Base-by-base conservation (phyloP, 2,113 vertebrate species). In the Junco hyemalis region DNA sequence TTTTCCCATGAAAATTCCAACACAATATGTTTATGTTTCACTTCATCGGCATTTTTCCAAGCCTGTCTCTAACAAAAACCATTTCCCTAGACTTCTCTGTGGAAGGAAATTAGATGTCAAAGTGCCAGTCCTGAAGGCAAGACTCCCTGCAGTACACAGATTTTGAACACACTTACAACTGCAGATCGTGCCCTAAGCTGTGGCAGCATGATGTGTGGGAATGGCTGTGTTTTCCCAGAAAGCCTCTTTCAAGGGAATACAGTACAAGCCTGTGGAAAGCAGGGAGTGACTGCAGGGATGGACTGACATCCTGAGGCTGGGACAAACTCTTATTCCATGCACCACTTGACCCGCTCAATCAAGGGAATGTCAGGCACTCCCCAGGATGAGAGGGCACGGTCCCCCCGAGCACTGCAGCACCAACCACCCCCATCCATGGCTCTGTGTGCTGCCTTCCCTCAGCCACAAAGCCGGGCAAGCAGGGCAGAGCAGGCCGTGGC, bases 1-100 rank as follows among this genome's bases (percentile, higher is more conserved):
- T 86, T 85, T 95, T 95, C 89, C 84, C 87, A 87, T 80, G 89
- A 91, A 96, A 94, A 94, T 72, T 92, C 70, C 54, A 89, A 54
- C 69, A 92, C 83, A 79, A 31, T 50, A 28, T 93, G 61, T 95
- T 95, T 95, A 68, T 78, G 50, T 94, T 95, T 91, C 81, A 91
- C 72, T 92, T 95, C 80, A 93, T 91, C 89, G 91, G 86, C 93
- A 61, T 85, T 93, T 90, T 95, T 54, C 53, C 65, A 84, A 81
- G 73, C 33, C 14, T 13, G 0, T 24, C 45, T 92, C 84, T 91
- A 85, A 95, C 57, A 69, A 69, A 91, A 93, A 69, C 0, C 44
- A 60, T 95, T 95, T 84, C 86, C 70, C 24, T 50, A 45, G 70
- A 69, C 31, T 89, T 84, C 81, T 76, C 45, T 63, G 33, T 64